Conservation (phyloP, 1,140 invertebrate genomes). For the Bombus soroeensis region DNA sequence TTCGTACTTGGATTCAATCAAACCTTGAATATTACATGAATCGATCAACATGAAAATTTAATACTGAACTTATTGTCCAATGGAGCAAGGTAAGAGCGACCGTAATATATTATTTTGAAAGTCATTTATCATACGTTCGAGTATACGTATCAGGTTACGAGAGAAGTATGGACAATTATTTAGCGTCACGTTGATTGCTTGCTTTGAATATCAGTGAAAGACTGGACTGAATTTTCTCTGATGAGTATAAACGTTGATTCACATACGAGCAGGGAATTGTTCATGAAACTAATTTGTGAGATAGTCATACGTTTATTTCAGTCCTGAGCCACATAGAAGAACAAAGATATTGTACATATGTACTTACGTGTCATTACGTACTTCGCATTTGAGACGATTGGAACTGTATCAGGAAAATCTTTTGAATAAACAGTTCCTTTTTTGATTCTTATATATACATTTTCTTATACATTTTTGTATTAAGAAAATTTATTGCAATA, state of each 20-base stretch:
- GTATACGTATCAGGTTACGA: slow-evolving; percentile 20
- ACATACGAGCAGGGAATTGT: slow-evolving; percentile 38
- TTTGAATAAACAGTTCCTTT: not conserved
- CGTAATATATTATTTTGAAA: slow-evolving; percentile 10
- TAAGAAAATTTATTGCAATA: not conserved
- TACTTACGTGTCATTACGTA: not conserved
- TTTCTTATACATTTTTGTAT: not conserved
- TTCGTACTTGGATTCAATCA: slow-evolving; percentile 3
- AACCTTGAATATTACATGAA: not conserved
- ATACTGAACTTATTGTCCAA: not conserved
- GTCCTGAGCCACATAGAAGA: not conserved
- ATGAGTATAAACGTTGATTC: slow-evolving; percentile 34
- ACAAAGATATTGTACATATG: not conserved
- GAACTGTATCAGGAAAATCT: not conserved
- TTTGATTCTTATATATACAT: not conserved
- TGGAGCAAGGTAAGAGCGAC: too few relatives aligned
- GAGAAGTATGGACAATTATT: slow-evolving; percentile 13
- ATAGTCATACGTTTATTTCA: slow-evolving; percentile 31
- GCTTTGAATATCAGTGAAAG: not conserved
- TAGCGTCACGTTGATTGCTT: not conserved
- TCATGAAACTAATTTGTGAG: slow-evolving; percentile 27
- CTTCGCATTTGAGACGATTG: not conserved
- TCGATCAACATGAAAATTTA: not conserved
- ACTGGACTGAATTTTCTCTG: not conserved
- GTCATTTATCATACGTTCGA: slow-evolving; percentile 3